Evolutionary conservation across 2,113 vertebrate species (phyloP).

Genomic region (Actinemys pallida): DNA sequence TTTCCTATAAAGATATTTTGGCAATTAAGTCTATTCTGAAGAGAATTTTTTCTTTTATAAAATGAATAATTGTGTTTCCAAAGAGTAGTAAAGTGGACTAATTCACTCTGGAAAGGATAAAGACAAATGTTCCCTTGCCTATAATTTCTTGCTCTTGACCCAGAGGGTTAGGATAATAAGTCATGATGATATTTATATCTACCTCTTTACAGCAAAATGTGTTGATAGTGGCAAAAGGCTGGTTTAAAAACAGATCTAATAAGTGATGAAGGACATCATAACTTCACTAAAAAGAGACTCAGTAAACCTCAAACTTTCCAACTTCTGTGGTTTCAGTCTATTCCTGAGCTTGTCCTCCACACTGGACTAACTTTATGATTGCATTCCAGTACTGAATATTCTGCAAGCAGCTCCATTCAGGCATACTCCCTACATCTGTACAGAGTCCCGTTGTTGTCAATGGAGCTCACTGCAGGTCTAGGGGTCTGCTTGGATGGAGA

Average conservation of each 20-base stretch:
- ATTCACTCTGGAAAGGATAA: not conserved
- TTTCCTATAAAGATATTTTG: not conserved
- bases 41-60: not conserved
- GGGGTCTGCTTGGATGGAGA: not conserved
- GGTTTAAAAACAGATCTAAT: conserved; percentile 20
- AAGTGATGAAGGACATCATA: not conserved
- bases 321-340: not conserved
- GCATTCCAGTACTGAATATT: not conserved
- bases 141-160: not conserved
- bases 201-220: not conserved
- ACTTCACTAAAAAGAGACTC: not conserved
- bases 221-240: not conserved
- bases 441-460: accelerated
- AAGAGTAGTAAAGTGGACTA: not conserved
- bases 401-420: not conserved
- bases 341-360: not conserved
- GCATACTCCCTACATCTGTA: not conserved
- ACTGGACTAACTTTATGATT: not conserved
- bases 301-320: not conserved
- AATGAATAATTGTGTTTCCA: not conserved
- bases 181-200: not conserved
- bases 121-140: conserved; percentile 1
- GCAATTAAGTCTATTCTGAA: conserved; percentile 19
- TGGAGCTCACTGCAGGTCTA: not conserved
- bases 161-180: not conserved